These are phyloP conservation scores for Pandemis heparana DNA, from an alignment of 2,888 invertebrate species.

Conservation along the genomic window DNA sequence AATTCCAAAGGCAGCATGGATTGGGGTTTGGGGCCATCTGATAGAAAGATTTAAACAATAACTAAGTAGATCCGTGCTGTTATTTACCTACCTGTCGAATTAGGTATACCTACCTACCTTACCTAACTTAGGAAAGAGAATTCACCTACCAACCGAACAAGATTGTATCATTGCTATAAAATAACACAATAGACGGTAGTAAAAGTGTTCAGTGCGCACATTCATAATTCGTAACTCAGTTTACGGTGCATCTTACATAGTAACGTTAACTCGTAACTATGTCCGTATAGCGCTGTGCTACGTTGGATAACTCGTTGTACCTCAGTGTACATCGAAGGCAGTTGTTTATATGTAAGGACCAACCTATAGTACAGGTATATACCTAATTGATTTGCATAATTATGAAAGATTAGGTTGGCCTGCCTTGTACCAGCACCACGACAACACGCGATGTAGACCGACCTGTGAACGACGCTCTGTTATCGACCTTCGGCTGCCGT, in stretches of 20 bases:
- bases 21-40: too few species aligned
- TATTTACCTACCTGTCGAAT: too few species aligned
- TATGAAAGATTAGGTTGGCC: conserved; percentile 65
- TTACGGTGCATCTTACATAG: conserved; percentile 2
- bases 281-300: not conserved
- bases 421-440: conserved; percentile 64
- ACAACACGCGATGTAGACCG: conserved; percentile 69
- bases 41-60: too few species aligned
- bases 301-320: not conserved
- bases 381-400: conserved; percentile 39
- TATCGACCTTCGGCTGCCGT: conserved; percentile 69
- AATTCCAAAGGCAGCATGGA: not conserved
- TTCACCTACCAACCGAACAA: not conserved
- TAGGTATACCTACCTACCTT: not conserved
- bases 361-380: not conserved
- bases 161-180: conserved; percentile 1
- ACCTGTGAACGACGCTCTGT: conserved; percentile 50
- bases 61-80: too few species aligned
- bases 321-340: not conserved
- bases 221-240: conserved; percentile 12
- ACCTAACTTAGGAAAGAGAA: not conserved
- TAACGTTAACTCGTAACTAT: not conserved
- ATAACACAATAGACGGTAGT: not conserved
- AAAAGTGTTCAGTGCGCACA: conserved; percentile 3
- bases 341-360: not conserved